A percentile compares a stretch with the other conserved stretches of the same genome.
These are phyloP conservation scores for Ginglymostoma cirratum DNA, from an alignment of 2,113 vertebrate genomes.

Conservation along the genomic window DNA sequence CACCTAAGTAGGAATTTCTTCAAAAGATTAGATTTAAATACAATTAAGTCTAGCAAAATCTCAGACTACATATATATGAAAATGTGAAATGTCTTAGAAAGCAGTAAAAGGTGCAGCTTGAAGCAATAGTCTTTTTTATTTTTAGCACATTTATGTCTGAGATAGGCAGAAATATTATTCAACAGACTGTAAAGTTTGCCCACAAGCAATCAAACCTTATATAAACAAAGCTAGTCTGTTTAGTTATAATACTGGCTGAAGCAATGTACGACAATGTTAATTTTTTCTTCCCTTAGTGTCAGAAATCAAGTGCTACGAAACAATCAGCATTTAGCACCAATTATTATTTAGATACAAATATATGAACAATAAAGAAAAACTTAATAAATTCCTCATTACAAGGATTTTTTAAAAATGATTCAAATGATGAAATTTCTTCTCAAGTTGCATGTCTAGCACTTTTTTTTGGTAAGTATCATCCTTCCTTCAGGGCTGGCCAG, in stretches of 20 bases:
- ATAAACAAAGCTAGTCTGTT: not conserved
- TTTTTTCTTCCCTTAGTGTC: not conserved
- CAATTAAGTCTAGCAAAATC: not conserved
- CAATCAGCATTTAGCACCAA: not conserved
- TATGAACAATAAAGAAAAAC: not conserved
- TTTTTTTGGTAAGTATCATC: not conserved
- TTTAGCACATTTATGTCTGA: not conserved
- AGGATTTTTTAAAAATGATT: not conserved
- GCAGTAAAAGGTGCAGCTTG: not conserved
- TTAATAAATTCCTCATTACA: not conserved
- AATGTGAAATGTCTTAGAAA: not conserved
- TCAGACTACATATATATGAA: not conserved
- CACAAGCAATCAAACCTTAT: not conserved
- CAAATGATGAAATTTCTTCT: not conserved
- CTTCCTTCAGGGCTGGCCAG: not conserved
- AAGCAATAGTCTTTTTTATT: not conserved
- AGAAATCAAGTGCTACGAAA: not conserved
- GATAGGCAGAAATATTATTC: not conserved
- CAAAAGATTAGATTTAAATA: not conserved
- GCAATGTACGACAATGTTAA: not conserved
- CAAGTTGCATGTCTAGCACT: not conserved
- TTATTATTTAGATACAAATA: not conserved
- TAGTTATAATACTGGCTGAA: not conserved
- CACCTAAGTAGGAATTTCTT: not conserved
- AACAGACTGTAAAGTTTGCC: not conserved